Conservation (phyloP, 2,797 vertebrate genomes). For the Streptopelia turtur region DNA sequence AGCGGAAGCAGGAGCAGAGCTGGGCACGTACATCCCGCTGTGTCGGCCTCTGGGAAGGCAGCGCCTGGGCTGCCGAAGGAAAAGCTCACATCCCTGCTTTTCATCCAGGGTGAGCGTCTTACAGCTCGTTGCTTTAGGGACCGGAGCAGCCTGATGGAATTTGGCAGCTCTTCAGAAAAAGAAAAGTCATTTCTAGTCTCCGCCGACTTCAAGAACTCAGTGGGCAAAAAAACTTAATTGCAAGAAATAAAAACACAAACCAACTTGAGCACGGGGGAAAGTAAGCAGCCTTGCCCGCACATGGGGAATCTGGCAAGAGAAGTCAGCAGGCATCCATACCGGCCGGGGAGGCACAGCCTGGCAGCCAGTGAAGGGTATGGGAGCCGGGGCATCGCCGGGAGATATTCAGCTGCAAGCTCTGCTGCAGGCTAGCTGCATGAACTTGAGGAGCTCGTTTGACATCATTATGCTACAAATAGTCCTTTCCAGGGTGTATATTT, state of each 20-base stretch:
- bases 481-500: neutral
- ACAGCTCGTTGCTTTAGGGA: neutral
- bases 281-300: neutral
- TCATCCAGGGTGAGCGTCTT: neutral
- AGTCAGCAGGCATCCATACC: neutral
- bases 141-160: neutral
- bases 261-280: neutral
- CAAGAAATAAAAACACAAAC: neutral
- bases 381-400: neutral
- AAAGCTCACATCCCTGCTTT: neutral
- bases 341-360: fast-evolving
- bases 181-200: neutral
- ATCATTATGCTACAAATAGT: neutral
- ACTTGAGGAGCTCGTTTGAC: neutral
- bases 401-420: neutral
- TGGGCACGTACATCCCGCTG: neutral
- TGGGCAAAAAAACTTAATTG: neutral
- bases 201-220: neutral
- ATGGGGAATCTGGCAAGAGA: neutral
- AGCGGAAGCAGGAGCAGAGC: conserved; percentile 11
- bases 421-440: neutral
- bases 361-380: neutral
- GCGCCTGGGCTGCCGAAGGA: neutral
- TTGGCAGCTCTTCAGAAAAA: neutral
- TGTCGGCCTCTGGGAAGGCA: neutral